phyloP scores from a whole-genome alignment of 2,888 invertebrate genomes.

The Mayetiola destructor region DNA sequence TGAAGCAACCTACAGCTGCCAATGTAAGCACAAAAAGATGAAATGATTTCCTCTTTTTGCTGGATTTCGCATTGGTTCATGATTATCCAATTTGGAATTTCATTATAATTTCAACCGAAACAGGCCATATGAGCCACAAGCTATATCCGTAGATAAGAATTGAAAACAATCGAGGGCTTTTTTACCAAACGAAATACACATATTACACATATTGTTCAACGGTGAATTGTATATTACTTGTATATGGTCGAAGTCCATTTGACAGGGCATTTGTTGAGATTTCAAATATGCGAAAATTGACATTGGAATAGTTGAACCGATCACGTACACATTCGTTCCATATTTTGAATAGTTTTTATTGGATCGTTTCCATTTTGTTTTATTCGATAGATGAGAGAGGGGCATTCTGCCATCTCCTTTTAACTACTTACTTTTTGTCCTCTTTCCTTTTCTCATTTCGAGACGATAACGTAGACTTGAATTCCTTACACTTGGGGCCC shows the following conservation, averaged over 20 bases:
- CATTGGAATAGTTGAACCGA: neutral
- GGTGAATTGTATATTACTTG: neutral
- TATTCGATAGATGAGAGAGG: neutral
- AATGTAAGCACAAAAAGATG: neutral
- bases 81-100: neutral
- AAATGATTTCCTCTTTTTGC: neutral
- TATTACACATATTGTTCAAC: neutral
- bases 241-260: neutral
- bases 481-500: neutral
- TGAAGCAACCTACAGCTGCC: too few species aligned
- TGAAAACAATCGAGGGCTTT: neutral
- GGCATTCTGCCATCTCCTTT: neutral
- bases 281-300: constrained; percentile 7
- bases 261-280: neutral
- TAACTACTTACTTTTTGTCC: neutral
- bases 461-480: neutral
- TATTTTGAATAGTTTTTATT: constrained; percentile 5
- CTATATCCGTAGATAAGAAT: neutral
- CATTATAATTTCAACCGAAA: constrained; percentile 8
- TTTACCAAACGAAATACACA: neutral
- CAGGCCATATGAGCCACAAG: constrained; percentile 5
- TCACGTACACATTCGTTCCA: constrained; percentile 4
- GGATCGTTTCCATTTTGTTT: neutral
- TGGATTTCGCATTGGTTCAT: constrained; percentile 7
- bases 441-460: neutral